Evolutionary conservation across 2,797 vertebrate species (phyloP), one percentile per base, ranked within the genome.

Genomic region (Picus viridis): DNA sequence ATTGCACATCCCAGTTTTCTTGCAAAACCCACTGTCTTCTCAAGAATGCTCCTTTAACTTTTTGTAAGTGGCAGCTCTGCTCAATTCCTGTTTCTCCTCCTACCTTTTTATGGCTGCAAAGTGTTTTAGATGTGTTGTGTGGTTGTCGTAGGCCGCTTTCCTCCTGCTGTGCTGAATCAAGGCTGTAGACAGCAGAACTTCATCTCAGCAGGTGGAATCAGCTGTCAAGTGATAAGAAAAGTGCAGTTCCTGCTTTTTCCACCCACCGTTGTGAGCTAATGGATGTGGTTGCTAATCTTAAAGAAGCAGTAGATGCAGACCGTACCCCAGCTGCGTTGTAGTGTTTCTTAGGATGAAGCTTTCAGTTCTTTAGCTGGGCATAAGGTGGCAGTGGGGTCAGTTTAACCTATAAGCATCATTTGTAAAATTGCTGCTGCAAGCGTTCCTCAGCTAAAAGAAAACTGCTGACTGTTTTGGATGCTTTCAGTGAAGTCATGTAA

Each of bases 101-200:
- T 81, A 92, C 49, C 73, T 89, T 91, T 93, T 95, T 70, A 70
- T 36, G 26, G 57, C 12, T 88, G 49, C 56, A 43, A 91, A 64
- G 45, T 2, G 2, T 88, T 95, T 93, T 53, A 88, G 90, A 93
- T 93, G 61, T 84, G 20, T 51, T 68, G 61, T 64, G 68, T 32
- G 61, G 82, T 90, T 93, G 94, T 95, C 71, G 74, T 26, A 91
- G 87, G 80, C 87, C 80, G 24, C 89, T 95, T 93, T 88, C 30
- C 58, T 81, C 93, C 93, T 0, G 57, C 94, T 95, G 85, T 82
- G 93, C 77, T 82, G 45, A 89, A 87, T 92, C 76, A 79, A 88
- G 76, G 29, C 85, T 93, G 71, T 30, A 89, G 79, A 71, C 39
- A 91, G 64, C 64, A 26, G 83, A 86, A 67, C 69, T 89, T 10